Evolutionary conservation across 2,797 vertebrate genomes (phyloP).

Genomic region (Bradypus variegatus): DNA sequence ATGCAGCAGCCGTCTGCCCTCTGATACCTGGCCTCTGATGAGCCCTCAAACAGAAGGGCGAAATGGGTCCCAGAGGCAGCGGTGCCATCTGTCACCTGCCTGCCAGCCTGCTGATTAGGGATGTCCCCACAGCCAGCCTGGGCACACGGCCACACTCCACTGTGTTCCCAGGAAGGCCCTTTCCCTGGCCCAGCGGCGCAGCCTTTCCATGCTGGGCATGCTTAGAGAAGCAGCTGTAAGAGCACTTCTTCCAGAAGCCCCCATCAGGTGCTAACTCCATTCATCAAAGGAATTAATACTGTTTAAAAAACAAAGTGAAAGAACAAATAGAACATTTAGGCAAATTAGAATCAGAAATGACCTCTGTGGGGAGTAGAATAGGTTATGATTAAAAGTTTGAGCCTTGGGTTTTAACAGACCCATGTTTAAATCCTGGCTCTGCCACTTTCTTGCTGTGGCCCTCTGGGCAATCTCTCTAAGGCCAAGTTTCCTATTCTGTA

Average conservation of each 20-base stretch:
- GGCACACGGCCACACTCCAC: conserved; percentile 29
- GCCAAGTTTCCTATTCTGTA: not conserved
- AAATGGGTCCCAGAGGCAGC: not conserved
- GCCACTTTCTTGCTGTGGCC: not conserved
- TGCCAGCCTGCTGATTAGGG: conserved; percentile 37
- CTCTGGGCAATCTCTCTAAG: not conserved
- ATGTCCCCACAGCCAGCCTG: conserved; percentile 12
- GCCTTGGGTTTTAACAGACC: not conserved
- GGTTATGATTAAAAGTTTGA: not conserved
- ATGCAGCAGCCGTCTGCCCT: not conserved
- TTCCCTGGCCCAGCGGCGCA: not conserved
- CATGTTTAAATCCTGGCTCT: not conserved
- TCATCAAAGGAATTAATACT: not conserved
- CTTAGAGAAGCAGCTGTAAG: not conserved
- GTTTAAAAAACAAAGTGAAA: not conserved
- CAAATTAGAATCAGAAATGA: not conserved
- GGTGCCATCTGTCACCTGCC: conserved; percentile 53
- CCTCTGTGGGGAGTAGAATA: not conserved
- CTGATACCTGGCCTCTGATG: conserved; percentile 17
- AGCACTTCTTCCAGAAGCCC: not conserved
- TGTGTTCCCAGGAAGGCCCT: not conserved
- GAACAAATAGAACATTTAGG: not conserved
- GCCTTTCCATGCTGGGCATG: not conserved
- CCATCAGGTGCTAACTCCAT: not conserved
- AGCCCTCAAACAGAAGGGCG: conserved; percentile 12